Conservation (phyloP, 2,797 vertebrate species). For the Chelmon rostratus region DNA sequence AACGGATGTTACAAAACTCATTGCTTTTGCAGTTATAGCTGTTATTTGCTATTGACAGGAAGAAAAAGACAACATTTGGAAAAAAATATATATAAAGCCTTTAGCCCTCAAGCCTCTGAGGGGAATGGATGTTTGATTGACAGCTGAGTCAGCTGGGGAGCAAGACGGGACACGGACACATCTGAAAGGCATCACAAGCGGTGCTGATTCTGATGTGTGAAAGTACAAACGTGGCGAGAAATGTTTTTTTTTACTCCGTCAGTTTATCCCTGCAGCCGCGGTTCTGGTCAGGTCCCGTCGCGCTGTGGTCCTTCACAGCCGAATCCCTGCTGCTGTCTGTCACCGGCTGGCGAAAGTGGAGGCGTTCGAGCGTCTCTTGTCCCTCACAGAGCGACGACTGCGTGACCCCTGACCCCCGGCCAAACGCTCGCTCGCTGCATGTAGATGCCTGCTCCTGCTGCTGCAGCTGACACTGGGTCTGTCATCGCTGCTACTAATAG, state of each 20-base stretch:
- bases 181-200: neutral
- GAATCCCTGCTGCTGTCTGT: neutral
- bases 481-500: too few relatives aligned
- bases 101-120: neutral
- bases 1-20: neutral
- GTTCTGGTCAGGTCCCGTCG: too few relatives aligned
- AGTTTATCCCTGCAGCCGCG: too few relatives aligned
- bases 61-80: neutral
- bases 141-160: conserved; percentile 14
- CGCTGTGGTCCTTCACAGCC: neutral
- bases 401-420: conserved; percentile 8
- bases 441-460: too few relatives aligned
- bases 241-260: too few relatives aligned
- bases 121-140: conserved; percentile 27
- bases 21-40: neutral
- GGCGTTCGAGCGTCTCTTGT: neutral
- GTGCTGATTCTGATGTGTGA: neutral
- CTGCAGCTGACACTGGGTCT: too few relatives aligned
- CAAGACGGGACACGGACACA: neutral
- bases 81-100: neutral
- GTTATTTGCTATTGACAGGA: neutral
- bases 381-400: neutral
- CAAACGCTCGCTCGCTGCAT: neutral
- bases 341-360: neutral
- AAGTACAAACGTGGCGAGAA: neutral